Evolutionary conservation across 1,140 invertebrate genomes (phyloP), one percentile per base, ranked within the genome.

Genomic region (Polypedilum vanderplanki): DNA sequence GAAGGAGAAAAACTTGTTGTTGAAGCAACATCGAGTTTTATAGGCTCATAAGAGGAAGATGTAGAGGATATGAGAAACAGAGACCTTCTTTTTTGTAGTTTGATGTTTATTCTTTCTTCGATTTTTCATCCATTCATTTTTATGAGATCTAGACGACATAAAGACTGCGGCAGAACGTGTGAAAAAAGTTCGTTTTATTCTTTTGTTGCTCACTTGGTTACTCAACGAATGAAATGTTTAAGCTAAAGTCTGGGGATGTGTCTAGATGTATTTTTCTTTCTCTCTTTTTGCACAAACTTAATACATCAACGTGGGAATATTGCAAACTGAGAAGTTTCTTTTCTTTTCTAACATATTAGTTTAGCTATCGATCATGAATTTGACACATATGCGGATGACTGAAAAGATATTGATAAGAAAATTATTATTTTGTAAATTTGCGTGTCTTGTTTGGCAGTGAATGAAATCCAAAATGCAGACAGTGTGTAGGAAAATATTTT

Each of bases 101-200:
- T 57, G n/a, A 18, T 70, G 65, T 70, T 18, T 70, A 70, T 70
- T 70, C 65, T 70, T 57, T 4, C 15, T 57, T 70, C 65, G 65
- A 70, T 70, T 70, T 70, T 5, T 18, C 65, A 70, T 70, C 10
- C 65, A 70, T 70, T 70, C 18, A 20, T n/a, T 70, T 70, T 70
- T 70, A 70, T 70, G 65, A 70, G 17, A 70, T 70, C 65, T 70
- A 70, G 65, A 70, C 65, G 20, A 70, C 65, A 70, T 70, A 70
- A 70, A 70, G 65, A 70, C 20, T 70, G 65, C 65, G 46, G 46
- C 20, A 70, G 20, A 70, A 70, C 17, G 17, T 70, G 65, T 70
- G 65, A 20, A 70, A 70, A 22, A n/a, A 70, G 10, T 57, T 57
- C 46, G 10, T 57, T 57, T 57, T 57, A 12, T 57, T 57, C 46